Evolutionary conservation across 2,113 vertebrate species (phyloP), one percentile per base, ranked within the genome.

Genomic region (Atlantisia rogersi): DNA sequence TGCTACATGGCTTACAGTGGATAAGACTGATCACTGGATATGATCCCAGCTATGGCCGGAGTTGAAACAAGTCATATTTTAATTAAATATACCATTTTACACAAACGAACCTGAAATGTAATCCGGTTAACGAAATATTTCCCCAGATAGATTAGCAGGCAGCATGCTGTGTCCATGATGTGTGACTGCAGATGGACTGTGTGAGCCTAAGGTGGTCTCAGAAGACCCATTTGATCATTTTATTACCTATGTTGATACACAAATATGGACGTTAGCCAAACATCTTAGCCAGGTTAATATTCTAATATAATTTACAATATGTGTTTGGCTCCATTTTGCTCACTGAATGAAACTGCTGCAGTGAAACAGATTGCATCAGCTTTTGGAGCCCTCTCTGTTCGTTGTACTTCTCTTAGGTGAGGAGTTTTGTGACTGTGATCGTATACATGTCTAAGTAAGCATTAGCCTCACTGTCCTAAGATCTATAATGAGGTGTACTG

Each of bases 201-300:
- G 68, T 75, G 63, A 94, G 92, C 71, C 71, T 62, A 83, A 94
- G 81, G 82, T 75, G 90, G 82, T 97, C 97, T 97, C 96, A 65
- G 53, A 97, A 97, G 97, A 94, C 86, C 29, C 64, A 86, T 97
- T 97, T 90, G 92, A 96, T 97, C 94, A 42, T 96, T 97, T 97
- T 96, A 96, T 97, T 96, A 94, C 94, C 87, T 96, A n/a, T 94
- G 91, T 81, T 89, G 94, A 97, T 96, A 97, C 88, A 97, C 92
- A 97, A 95, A 97, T 97, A 91, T 92, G 94, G 96, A 94, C 91
- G 92, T 82, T 93, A 90, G 91, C 92, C 97, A 97, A 95, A 91
- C 89, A 79, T 86, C 96, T 90, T 96, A 93, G 95, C 85, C 86
- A 95, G 94, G 88, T 84, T 97, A 89, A 82, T 97, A 94, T 90